Evolutionary conservation across 2,888 invertebrate species (phyloP).

Genomic region (Auanema freiburgensis): DNA sequence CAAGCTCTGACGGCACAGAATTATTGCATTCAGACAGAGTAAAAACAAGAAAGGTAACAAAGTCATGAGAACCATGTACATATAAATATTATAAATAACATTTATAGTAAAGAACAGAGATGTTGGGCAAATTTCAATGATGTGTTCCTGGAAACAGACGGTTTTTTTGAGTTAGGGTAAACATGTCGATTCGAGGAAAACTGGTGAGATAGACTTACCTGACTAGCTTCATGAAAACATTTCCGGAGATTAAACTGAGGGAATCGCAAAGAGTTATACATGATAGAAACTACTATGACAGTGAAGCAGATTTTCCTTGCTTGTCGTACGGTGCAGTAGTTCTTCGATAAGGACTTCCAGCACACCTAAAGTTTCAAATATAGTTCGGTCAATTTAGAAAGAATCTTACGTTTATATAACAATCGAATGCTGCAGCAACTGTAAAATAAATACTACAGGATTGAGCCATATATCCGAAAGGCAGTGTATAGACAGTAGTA

Average conservation of each 20-base stretch:
- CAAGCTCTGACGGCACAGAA: constrained; percentile 52
- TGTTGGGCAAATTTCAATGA: constrained; percentile 64
- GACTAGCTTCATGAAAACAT: constrained; percentile 57
- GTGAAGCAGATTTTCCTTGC: constrained; percentile 52
- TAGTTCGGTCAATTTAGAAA: neutral
- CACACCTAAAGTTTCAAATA: constrained; percentile 48
- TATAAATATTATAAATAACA: constrained; percentile 62
- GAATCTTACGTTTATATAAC: constrained; percentile 59
- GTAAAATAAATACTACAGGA: constrained; percentile 64
- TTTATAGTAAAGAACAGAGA: constrained; percentile 60
- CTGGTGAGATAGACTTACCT: constrained; percentile 29
- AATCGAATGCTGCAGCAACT: constrained; percentile 64
- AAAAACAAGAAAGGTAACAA: constrained; percentile 63
- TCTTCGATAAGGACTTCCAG: constrained; percentile 35
- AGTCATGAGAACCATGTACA: constrained; percentile 64
- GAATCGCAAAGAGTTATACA: constrained; percentile 63
- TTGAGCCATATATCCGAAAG: constrained; percentile 64
- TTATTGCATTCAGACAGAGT: constrained; percentile 62
- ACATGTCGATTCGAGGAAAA: neutral
- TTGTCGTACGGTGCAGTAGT: constrained; percentile 55
- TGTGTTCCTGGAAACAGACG: constrained; percentile 44
- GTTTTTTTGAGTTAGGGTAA: neutral
- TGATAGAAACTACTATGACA: constrained; percentile 48
- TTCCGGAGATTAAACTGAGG: constrained; percentile 62
- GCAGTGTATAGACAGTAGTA: constrained; percentile 61